Conservation (phyloP, 2,797 vertebrate genomes). For the Myiothlypis chrysogaster region DNA sequence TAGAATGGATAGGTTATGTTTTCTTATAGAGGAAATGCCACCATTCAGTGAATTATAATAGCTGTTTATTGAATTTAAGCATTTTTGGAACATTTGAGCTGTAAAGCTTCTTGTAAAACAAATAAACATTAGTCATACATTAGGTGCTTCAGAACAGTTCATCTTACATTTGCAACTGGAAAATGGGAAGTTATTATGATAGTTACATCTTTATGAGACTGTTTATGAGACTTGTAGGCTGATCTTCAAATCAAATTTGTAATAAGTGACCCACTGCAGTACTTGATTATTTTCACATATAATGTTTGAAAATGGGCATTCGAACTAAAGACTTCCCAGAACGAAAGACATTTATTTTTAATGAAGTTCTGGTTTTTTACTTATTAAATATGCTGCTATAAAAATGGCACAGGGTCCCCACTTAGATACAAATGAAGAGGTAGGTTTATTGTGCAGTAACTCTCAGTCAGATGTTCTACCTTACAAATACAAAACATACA, state of each 20-base stretch:
- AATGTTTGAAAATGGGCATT: slow-evolving; percentile 8
- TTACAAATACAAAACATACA: neutral
- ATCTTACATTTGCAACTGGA: slow-evolving; percentile 28
- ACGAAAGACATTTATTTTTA: slow-evolving; percentile 50
- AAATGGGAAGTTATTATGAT: slow-evolving; percentile 48
- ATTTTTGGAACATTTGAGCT: slow-evolving; percentile 46
- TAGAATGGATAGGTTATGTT: slow-evolving; percentile 42
- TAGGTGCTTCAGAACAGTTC: slow-evolving; percentile 44
- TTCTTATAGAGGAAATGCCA: slow-evolving; percentile 19
- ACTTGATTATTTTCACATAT: neutral
- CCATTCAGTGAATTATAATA: slow-evolving; percentile 55
- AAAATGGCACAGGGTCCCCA: neutral
- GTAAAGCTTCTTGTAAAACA: slow-evolving; percentile 58
- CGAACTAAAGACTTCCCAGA: neutral
- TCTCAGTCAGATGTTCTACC: neutral
- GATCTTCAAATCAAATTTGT: slow-evolving; percentile 56
- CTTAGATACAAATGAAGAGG: neutral
- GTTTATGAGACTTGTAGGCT: slow-evolving; percentile 43
- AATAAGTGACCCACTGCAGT: slow-evolving; percentile 37
- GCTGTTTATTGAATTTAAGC: slow-evolving; percentile 60
- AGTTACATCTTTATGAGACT: slow-evolving; percentile 59
- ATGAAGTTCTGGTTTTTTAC: slow-evolving; percentile 12
- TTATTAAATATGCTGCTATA: neutral
- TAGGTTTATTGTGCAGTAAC: neutral
- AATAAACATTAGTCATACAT: slow-evolving; percentile 57